Conservation (phyloP, 1,140 invertebrate genomes). For the Venustaconcha ellipsiformis region DNA sequence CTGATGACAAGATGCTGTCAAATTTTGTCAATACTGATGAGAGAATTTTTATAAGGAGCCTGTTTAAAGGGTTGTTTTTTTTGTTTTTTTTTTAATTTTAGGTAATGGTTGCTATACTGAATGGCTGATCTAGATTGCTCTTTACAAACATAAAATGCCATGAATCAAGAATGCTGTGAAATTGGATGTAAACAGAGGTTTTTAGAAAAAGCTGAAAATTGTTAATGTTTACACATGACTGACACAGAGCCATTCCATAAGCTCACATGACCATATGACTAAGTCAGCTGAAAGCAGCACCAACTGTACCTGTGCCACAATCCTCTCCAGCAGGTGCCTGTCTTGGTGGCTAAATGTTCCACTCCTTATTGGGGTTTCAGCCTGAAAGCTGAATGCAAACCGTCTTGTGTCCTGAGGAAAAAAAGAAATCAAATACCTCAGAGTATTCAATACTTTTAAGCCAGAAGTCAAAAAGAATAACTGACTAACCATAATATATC, state of each 20-base stretch:
- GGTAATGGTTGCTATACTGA: too few species aligned
- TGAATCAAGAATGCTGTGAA: too few species aligned
- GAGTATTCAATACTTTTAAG: neutral
- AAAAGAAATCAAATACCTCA: neutral
- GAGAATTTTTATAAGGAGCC: too few species aligned
- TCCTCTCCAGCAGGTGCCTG: constrained; percentile 56
- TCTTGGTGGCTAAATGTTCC: constrained; percentile 58
- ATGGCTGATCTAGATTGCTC: too few species aligned
- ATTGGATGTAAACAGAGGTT: too few species aligned
- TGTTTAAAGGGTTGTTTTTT: too few species aligned
- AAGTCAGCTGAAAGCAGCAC: neutral
- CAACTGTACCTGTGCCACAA: constrained; percentile 59
- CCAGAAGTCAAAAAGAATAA: neutral
- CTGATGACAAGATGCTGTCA: too few species aligned
- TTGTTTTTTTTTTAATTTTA: too few species aligned
- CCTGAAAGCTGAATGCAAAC: constrained; percentile 63
- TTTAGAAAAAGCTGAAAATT: neutral
- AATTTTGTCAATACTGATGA: too few species aligned
- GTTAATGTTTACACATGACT: neutral
- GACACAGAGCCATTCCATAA: neutral
- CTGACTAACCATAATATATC: neutral
- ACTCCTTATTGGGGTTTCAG: constrained; percentile 62
- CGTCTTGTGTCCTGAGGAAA: constrained; percentile 60
- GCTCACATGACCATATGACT: neutral
- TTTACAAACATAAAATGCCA: too few species aligned